Evolutionary conservation across 2,888 invertebrate genomes (phyloP).

Genomic region (Callyntrura sp.): DNA sequence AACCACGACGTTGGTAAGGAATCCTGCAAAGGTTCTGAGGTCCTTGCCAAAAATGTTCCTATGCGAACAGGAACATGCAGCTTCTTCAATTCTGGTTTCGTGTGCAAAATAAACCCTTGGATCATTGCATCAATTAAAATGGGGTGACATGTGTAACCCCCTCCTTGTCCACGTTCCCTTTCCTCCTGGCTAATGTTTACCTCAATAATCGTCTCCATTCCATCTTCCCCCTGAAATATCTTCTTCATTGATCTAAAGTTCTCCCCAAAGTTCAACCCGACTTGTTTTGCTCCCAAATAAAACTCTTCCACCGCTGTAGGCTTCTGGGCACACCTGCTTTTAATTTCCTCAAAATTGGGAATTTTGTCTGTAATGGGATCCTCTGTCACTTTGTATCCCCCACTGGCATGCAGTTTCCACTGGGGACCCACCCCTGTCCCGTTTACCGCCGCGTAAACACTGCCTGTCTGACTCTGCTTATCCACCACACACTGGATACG

Average conservation of each 20-base stretch:
- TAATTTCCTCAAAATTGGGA: neutral
- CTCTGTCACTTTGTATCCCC: neutral
- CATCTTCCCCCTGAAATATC: neutral
- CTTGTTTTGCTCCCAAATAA: neutral
- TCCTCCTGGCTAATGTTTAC: neutral
- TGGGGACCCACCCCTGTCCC: neutral
- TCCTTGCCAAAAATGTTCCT: slow-evolving; percentile 4
- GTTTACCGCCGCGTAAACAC: neutral
- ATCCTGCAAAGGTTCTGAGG: neutral
- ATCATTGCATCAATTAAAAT: slow-evolving; percentile 55
- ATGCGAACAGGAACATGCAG: slow-evolving; percentile 39
- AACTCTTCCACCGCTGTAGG: neutral
- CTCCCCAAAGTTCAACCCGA: slow-evolving; percentile 42
- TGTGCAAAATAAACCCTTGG: slow-evolving; percentile 44
- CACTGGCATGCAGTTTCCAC: slow-evolving; percentile 23
- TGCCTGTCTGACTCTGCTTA: neutral
- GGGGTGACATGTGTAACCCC: slow-evolving; percentile 35
- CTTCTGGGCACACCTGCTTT: neutral
- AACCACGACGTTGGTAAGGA: neutral
- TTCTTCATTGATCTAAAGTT: slow-evolving; percentile 28
- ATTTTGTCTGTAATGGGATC: neutral
- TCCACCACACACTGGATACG: slow-evolving; percentile 25
- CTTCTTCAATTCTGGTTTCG: slow-evolving; percentile 28
- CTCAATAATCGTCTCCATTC: neutral
- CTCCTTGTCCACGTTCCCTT: neutral